These are phyloP conservation scores for Telmatherina bonti DNA, from an alignment of 2,797 vertebrate genomes.

Conservation along the genomic window DNA sequence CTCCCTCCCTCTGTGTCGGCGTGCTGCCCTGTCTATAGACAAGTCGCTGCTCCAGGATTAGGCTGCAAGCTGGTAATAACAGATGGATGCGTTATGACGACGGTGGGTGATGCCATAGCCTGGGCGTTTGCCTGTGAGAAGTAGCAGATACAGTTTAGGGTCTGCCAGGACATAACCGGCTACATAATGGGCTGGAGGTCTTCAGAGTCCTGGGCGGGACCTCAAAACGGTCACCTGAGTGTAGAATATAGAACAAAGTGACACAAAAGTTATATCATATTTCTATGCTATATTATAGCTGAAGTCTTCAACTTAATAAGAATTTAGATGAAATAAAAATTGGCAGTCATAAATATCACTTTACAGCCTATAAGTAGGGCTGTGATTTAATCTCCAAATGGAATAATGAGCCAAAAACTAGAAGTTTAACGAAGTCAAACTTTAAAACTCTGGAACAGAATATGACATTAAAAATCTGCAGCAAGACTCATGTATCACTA, in stretches of 20 bases:
- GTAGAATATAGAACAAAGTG: neutral
- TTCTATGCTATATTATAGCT: too few relatives aligned
- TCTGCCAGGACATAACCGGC: slow-evolving; percentile 28
- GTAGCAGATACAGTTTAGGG: slow-evolving; percentile 29
- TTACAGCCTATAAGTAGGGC: too few relatives aligned
- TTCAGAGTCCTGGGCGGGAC: slow-evolving; percentile 38
- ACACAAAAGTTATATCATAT: too few relatives aligned
- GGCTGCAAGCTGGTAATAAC: slow-evolving; percentile 43
- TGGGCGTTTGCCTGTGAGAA: slow-evolving; percentile 53
- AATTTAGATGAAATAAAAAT: too few relatives aligned
- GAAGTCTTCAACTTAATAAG: too few relatives aligned
- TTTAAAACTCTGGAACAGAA: too few relatives aligned
- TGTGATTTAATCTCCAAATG: too few relatives aligned
- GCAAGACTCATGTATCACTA: too few relatives aligned
- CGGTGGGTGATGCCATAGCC: slow-evolving; percentile 45
- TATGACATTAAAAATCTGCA: too few relatives aligned
- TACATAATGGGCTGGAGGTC: slow-evolving; percentile 20
- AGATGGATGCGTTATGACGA: slow-evolving; percentile 57
- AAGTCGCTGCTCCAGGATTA: slow-evolving; percentile 52
- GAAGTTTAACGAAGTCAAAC: too few relatives aligned
- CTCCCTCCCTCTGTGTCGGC: slow-evolving; percentile 31
- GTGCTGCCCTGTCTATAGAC: slow-evolving; percentile 47
- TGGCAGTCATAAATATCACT: too few relatives aligned
- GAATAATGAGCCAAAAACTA: too few relatives aligned
- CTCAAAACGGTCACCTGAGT: neutral